phyloP scores from a whole-genome alignment of 2,888 invertebrate genomes.

The Calliphora vomitoria region DNA sequence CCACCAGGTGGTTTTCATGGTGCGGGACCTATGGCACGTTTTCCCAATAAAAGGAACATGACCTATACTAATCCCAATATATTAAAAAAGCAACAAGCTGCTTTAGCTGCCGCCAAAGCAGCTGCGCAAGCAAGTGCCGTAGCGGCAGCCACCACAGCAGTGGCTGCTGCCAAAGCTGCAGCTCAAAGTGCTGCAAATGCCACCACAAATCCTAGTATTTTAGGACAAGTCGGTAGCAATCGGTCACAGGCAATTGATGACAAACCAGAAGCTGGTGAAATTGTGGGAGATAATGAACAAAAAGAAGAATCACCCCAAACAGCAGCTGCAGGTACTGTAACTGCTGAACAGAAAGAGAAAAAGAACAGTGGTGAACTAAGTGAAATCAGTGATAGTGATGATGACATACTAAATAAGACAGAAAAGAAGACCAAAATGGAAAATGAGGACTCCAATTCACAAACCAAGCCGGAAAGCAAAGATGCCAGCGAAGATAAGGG shows the following conservation, averaged over 20 bases:
- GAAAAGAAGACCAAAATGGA: slow-evolving; percentile 85
- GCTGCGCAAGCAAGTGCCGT: slow-evolving; percentile 82
- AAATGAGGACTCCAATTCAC: slow-evolving; percentile 70
- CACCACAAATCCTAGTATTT: slow-evolving; percentile 81
- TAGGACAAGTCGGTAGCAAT: slow-evolving; percentile 76
- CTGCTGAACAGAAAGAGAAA: slow-evolving; percentile 74
- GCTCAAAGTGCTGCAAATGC: slow-evolving; percentile 81
- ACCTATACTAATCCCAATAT: slow-evolving; percentile 82
- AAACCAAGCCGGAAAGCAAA: slow-evolving; percentile 44
- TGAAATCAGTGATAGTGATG: slow-evolving; percentile 95
- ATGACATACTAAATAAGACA: slow-evolving; percentile 93
- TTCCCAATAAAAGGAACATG: slow-evolving; percentile 82
- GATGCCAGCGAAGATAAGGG: slow-evolving; percentile 52
- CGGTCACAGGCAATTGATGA: slow-evolving; percentile 73
- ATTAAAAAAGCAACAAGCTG: slow-evolving; percentile 79
- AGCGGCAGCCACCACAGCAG: slow-evolving; percentile 82
- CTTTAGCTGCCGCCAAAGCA: slow-evolving; percentile 76
- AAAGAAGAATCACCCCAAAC: slow-evolving; percentile 38
- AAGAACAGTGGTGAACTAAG: slow-evolving; percentile 87
- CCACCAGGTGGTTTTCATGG: slow-evolving; percentile 78
- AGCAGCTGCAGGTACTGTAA: background rate
- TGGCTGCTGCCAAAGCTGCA: slow-evolving; percentile 82
- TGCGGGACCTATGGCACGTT: slow-evolving; percentile 77
- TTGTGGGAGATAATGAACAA: slow-evolving; percentile 72
- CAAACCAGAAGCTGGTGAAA: slow-evolving; percentile 74